Evolutionary conservation across 2,113 vertebrate genomes (phyloP).

Genomic region (Silurus glanis): DNA sequence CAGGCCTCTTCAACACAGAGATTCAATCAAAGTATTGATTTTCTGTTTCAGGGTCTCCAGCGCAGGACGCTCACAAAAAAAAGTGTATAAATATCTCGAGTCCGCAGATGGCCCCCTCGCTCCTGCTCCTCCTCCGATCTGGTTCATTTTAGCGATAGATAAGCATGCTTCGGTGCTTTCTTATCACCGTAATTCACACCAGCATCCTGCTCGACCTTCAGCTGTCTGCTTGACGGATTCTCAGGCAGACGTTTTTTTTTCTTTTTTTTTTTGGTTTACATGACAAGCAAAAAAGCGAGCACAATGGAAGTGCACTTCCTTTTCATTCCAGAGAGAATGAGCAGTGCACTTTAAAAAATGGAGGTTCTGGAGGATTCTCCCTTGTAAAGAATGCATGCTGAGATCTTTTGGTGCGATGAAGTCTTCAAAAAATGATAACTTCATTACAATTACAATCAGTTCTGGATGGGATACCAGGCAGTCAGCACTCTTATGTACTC

Average conservation of each 20-base stretch:
- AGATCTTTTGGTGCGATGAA: neutral
- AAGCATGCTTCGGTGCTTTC: constrained; percentile 48
- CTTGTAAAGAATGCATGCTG: neutral
- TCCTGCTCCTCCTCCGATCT: neutral
- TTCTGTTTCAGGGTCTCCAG: constrained; percentile 49
- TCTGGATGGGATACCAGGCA: neutral
- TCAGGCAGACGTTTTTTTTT: constrained; percentile 54
- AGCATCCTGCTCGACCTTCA: constrained; percentile 67
- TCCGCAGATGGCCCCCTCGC: constrained; percentile 3
- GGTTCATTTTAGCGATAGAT: constrained; percentile 53
- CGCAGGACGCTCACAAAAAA: constrained; percentile 15
- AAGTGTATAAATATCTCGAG: constrained; percentile 40
- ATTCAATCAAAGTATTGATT: constrained; percentile 57
- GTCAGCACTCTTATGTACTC: too few species aligned
- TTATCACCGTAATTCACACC: constrained; percentile 61
- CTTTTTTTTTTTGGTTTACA: constrained; percentile 59
- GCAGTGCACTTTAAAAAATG: constrained; percentile 2
- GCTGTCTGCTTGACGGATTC: constrained; percentile 57
- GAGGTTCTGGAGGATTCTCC: neutral
- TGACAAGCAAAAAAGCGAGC: constrained; percentile 59
- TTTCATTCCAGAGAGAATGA: neutral
- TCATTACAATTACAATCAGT: neutral
- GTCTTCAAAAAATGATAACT: neutral
- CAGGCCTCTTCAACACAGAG: constrained; percentile 28
- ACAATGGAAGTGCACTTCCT: constrained; percentile 12